A percentile compares a stretch with the other conserved stretches of the same genome.
Conservation (phyloP, 2,888 invertebrate species). For the Hirtodrosophila trivittata region DNA sequence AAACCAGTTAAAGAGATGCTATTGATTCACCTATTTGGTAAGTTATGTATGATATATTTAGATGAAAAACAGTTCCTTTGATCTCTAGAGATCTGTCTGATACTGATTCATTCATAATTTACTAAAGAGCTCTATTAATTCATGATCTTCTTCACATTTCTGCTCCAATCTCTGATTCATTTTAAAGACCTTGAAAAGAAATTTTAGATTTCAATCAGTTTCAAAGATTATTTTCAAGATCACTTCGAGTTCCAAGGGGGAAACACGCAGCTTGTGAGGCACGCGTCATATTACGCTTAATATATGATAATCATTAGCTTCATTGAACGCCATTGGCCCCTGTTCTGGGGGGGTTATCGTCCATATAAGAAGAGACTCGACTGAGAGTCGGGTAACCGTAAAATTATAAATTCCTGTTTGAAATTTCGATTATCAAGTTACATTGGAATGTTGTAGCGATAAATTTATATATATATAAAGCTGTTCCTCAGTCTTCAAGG, state of each 20-base stretch:
- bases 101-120: too few relatives aligned
- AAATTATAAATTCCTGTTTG: slow-evolving; percentile 44
- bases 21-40: not conserved
- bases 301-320: slow-evolving; percentile 17
- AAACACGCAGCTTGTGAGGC: slow-evolving; percentile 8
- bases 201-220: too few relatives aligned
- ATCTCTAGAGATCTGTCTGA: too few relatives aligned
- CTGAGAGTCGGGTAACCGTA: slow-evolving; percentile 21
- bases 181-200: too few relatives aligned
- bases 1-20: not conserved
- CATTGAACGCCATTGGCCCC: slow-evolving; percentile 27
- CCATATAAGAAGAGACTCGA: slow-evolving; percentile 5
- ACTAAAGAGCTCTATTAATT: too few relatives aligned
- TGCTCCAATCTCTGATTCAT: too few relatives aligned
- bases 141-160: too few relatives aligned
- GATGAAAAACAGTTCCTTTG: too few relatives aligned
- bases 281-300: slow-evolving; percentile 26
- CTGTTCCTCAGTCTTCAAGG: too few relatives aligned
- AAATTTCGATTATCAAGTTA: slow-evolving; percentile 24
- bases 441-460: slow-evolving; percentile 10
- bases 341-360: slow-evolving; percentile 31
- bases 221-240: too few relatives aligned
- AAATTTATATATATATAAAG: too few relatives aligned
- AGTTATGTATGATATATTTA: too few relatives aligned
- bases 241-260: not conserved